Percentiles rank a stretch among this genome's conserved stretches.
phyloP scores from a whole-genome alignment of 64 coral and sea anemone species.

The Platygyra sinensis region DNA sequence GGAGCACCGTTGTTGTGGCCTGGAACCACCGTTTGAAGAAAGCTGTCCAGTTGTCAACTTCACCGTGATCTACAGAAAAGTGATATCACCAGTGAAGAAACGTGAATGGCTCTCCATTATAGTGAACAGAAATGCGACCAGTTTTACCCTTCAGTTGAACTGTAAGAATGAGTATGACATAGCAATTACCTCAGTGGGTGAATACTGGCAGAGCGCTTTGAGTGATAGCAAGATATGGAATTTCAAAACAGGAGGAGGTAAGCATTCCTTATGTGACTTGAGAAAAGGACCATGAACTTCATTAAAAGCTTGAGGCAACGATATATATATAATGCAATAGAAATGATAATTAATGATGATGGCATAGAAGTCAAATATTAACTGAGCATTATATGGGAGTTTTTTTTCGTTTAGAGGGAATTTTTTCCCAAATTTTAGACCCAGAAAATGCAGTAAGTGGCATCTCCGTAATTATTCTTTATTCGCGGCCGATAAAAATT shows the following conservation, averaged over 20 bases:
- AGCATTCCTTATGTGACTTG: too few species aligned
- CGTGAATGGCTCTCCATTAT: neutral
- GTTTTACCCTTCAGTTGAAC: neutral
- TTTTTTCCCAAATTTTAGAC: too few species aligned
- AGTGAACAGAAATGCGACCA: neutral
- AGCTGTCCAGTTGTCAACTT: neutral
- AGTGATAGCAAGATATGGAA: neutral
- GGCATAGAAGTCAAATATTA: too few species aligned
- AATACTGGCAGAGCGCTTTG: neutral
- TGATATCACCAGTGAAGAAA: neutral
- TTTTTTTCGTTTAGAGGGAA: too few species aligned
- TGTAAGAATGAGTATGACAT: neutral
- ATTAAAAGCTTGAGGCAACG: too few species aligned
- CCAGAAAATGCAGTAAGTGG: too few species aligned
- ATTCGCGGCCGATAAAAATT: too few species aligned
- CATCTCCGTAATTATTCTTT: too few species aligned
- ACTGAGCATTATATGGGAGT: too few species aligned
- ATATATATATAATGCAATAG: too few species aligned
- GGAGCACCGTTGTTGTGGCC: neutral
- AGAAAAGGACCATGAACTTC: too few species aligned
- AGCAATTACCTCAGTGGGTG: neutral
- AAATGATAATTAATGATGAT: too few species aligned
- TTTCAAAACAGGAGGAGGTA: neutral
- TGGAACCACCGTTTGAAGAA: neutral
- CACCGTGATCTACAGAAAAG: slow-evolving; percentile 4